These are phyloP conservation scores for Cryptomyrus ogoouensis DNA, from an alignment of 2,113 vertebrate species.

Conservation along the genomic window DNA sequence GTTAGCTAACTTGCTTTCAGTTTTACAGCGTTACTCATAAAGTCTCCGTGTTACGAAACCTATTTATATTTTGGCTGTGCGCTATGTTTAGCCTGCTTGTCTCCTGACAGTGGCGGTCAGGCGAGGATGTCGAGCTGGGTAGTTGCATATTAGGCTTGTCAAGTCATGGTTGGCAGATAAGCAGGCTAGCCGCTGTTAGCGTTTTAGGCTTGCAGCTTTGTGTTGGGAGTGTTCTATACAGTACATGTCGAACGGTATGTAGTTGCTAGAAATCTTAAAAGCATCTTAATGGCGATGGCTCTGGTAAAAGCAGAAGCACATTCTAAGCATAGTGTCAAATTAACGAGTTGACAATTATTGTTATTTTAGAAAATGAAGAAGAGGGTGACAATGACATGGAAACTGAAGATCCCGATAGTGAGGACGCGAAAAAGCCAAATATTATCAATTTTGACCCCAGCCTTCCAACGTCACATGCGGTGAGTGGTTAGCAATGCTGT, in stretches of 20 bases:
- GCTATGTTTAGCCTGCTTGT: not conserved
- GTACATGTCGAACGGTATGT: not conserved
- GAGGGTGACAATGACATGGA: conserved; percentile 88
- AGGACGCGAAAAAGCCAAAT: conserved; percentile 74
- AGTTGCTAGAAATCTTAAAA: not conserved
- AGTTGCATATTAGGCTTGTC: not conserved
- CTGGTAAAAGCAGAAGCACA: not conserved
- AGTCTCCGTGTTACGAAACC: not conserved
- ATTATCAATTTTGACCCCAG: conserved; percentile 93
- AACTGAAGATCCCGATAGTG: conserved; percentile 79
- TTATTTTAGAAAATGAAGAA: conserved; percentile 70
- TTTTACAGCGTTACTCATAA: not conserved
- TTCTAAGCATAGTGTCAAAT: not conserved
- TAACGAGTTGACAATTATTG: not conserved
- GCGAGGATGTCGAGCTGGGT: not conserved
- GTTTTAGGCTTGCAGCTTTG: not conserved
- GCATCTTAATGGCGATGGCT: not conserved
- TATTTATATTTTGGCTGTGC: not conserved
- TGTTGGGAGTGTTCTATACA: not conserved
- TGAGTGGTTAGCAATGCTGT: conserved; percentile 50
- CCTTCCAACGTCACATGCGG: conserved; percentile 87
- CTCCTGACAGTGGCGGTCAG: not conserved
- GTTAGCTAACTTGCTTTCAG: not conserved
- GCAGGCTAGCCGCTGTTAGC: not conserved
- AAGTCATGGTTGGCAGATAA: conserved; percentile 7